Base-by-base conservation (phyloP, 2,113 vertebrate genomes). In the Thunnus thynnus region DNA sequence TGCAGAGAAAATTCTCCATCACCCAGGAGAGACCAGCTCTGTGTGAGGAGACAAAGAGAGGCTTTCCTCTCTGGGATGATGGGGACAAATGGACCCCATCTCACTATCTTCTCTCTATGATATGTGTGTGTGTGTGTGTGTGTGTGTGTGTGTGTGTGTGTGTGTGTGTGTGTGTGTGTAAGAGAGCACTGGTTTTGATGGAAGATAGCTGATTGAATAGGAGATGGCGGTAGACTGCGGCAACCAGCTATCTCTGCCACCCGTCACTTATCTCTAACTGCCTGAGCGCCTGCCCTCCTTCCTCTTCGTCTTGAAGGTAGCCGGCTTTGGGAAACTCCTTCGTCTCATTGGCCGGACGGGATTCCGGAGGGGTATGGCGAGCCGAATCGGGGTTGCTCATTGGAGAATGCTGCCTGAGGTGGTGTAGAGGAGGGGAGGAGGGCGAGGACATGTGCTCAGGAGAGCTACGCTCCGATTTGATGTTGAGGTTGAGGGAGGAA, bases 391-490 rank as follows among this genome's bases (percentile, higher is more conserved):
- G 82, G 80, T 90, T 89, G 82, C 89, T 91, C 17, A 93, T 86
- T 74, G 94, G 82, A 5, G 95, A 93, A 65, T 89, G 83, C 73
- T 66, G 91, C 71, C 72, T 60, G 60, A 91, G 76, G 71, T 94
- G 84, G 72, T 90, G 93, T 12, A 92, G 89, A 0, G 95, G 93
- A 55, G 95, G 89, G 20, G 93, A 79, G 65, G 90, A 58, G 1
- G 95, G 90, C 1, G 94, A 94, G 77, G 91, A 85, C 56, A 94
- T 95, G 68, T 95, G 94, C 13, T 94, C 95, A 0, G 98, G 97
- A 1, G 97, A 97, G 87, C 94, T 91, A 1, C 96, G 96, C 91
- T 99, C 98, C 0, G 96, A 96, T 78, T 99, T 99, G 95, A 99
- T 96, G 94, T 88, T 97, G 93, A 97, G 67, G 70, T 92, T 85